Evolutionary conservation across 2,888 invertebrate genomes (phyloP), one percentile per base, ranked within the genome.

Genomic region (Sarcophaga variegata): DNA sequence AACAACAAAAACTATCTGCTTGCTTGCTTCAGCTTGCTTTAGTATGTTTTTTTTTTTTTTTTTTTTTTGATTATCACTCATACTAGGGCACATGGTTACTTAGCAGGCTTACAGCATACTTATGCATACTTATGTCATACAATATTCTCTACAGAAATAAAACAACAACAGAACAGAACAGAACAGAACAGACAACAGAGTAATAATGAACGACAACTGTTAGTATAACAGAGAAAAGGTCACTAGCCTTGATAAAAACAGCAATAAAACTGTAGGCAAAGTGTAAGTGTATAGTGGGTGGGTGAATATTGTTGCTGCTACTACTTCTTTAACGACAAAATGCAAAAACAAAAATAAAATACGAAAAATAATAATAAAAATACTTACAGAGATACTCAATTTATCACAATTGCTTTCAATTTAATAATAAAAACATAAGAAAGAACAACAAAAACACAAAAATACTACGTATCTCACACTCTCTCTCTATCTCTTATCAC

Each of bases 391-490:
- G 81, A 87, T 84, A 87, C 84, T 87, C 84, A 87, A 87, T 87
- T 87, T 87, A 87, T 87, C 81, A 87, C 87, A 87, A 87, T 87
- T 87, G 84, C 87, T 87, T 87, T 84, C 81, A 87, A 87, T 87
- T 87, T 79, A 84, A 77, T 54, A 54, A 54, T 54, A 54, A 54
- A 54, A 54, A 54, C 37, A 37, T 2, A 37, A 37, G 37, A 37
- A 49, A 49, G 0, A 11, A 14, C 49, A 49, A 49, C 49, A 60
- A 49, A 66, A 17, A 64, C 20, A 66, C 67, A 59, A 72, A 78
- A 77, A 66, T 71, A 77, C 66, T 74, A 14, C n/a, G 1, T 10
- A 1, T 67, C 69, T 64, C 17, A 76, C 14, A 14, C 49, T 14
- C 17, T 0, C 20, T 37, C 37, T 37, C 37, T 37, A 1, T 6